phyloP scores from a whole-genome alignment of 2,113 vertebrate genomes.

The Okapia johnstoni region DNA sequence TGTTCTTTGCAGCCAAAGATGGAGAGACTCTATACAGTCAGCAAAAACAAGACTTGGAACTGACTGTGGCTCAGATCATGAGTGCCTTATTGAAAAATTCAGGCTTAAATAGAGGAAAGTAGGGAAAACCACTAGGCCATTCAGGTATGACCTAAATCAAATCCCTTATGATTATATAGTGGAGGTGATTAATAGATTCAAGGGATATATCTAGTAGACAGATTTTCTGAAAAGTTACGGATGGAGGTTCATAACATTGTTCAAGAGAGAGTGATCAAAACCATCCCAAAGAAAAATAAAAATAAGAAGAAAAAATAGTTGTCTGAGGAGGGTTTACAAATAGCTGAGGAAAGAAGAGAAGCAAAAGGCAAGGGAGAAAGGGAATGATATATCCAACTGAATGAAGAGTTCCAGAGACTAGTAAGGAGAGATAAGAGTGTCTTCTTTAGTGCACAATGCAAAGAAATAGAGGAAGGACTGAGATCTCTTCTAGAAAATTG shows the following conservation, averaged over 20 bases:
- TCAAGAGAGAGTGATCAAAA: neutral
- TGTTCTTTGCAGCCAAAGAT: neutral
- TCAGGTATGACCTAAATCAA: neutral
- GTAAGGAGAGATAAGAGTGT: neutral
- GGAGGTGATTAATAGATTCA: neutral
- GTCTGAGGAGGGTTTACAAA: neutral
- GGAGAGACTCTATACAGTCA: neutral
- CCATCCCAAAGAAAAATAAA: neutral
- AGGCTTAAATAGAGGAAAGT: neutral
- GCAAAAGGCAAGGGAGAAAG: neutral
- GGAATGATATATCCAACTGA: neutral
- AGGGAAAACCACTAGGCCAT: neutral
- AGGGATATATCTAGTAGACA: neutral
- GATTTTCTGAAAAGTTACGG: neutral
- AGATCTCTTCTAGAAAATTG: neutral
- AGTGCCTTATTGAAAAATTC: neutral
- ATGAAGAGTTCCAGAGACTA: neutral
- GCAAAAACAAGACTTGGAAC: neutral
- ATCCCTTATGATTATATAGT: neutral
- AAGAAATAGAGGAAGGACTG: neutral
- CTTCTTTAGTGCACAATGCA: neutral
- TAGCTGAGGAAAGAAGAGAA: neutral
- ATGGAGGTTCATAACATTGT: neutral
- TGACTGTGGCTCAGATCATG: neutral
- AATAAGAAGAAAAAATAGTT: neutral